Evolutionary conservation across 2,113 vertebrate genomes (phyloP).

Genomic region (Rhea americana): DNA sequence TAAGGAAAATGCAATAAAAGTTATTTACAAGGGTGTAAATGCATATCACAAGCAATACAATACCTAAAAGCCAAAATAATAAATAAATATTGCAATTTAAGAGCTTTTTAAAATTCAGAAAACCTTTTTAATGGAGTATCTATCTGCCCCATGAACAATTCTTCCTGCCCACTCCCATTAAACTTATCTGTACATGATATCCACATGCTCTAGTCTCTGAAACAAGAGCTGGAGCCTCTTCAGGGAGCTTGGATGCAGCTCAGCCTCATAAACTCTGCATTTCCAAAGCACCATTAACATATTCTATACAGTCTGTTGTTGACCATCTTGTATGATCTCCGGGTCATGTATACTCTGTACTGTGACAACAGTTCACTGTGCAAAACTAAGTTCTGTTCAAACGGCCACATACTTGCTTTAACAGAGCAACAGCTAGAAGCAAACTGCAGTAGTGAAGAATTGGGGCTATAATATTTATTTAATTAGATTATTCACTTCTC

Average conservation of each 20-base stretch:
- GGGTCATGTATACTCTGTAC: neutral
- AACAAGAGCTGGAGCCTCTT: neutral
- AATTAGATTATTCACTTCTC: neutral
- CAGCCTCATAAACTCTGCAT: rapidly evolving
- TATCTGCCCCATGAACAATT: neutral
- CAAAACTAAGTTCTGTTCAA: neutral
- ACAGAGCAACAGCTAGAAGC: neutral
- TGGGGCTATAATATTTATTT: neutral
- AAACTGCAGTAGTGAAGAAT: neutral
- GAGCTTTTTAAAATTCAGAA: neutral
- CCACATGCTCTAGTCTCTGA: neutral
- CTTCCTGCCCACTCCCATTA: neutral
- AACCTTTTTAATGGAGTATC: neutral
- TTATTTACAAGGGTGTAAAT: slow-evolving; percentile 4
- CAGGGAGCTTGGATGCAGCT: neutral
- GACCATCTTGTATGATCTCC: neutral
- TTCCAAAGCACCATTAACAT: neutral
- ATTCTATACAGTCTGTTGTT: neutral
- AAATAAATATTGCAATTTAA: slow-evolving; percentile 27
- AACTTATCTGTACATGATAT: neutral
- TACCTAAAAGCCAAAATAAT: neutral
- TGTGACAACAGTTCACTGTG: neutral
- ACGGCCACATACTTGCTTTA: neutral
- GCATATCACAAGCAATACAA: slow-evolving; percentile 3
- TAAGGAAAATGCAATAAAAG: neutral